Conservation (phyloP, 1,140 invertebrate species). For the Penaeus indicus region DNA sequence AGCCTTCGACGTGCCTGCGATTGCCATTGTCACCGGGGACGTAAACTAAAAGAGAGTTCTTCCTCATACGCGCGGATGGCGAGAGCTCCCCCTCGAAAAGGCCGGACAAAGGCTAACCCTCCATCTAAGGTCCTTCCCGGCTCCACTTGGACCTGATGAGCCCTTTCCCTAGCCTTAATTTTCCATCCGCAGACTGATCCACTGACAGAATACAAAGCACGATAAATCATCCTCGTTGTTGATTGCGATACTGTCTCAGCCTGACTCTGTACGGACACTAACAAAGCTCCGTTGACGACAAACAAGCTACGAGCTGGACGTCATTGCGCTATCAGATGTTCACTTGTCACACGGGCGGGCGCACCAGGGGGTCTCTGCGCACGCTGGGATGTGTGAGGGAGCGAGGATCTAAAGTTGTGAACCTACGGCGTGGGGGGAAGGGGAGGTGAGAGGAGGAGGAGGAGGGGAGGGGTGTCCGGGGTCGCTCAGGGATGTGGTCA, state of each 20-base stretch:
- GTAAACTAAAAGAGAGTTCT: too few species aligned
- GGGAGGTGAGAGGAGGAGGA: not conserved
- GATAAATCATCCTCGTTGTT: constrained; percentile 19
- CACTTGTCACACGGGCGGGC: constrained; percentile 53
- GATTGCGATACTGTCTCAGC: constrained; percentile 26
- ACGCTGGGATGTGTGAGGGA: constrained; percentile 53
- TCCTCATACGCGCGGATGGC: too few species aligned
- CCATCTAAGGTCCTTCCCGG: too few species aligned
- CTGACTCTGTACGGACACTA: not conserved
- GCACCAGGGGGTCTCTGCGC: constrained; percentile 29
- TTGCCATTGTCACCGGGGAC: too few species aligned
- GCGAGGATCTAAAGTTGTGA: constrained; percentile 45
- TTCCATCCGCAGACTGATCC: constrained; percentile 4
- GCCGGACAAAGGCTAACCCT: too few species aligned
- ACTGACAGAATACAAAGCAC: constrained; percentile 16
- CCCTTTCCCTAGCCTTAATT: constrained; percentile 9
- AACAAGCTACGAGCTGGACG: constrained; percentile 52
- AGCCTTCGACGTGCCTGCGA: too few species aligned
- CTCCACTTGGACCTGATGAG: too few species aligned
- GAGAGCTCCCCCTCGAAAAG: too few species aligned
- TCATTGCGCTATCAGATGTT: constrained; percentile 54
- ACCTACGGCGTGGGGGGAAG: constrained; percentile 32
- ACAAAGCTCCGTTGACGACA: constrained; percentile 38
- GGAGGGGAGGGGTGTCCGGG: too few species aligned
- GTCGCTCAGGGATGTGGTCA: too few species aligned